These are phyloP conservation scores for Amphipoea oculea DNA, from an alignment of 2,888 invertebrate species.

Conservation along the genomic window DNA sequence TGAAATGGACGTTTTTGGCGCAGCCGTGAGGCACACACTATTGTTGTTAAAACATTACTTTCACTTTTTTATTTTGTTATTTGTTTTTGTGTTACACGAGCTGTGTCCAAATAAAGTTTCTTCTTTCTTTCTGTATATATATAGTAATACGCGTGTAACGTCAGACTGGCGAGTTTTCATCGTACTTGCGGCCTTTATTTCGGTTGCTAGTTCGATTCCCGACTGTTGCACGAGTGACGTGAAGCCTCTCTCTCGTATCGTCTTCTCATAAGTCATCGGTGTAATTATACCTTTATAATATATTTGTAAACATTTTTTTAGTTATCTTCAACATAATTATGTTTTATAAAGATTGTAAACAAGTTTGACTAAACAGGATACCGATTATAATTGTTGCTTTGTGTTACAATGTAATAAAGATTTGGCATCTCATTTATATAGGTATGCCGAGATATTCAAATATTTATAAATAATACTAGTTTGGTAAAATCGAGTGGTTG, in stretches of 20 bases:
- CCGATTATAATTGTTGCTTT: not conserved
- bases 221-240: not conserved
- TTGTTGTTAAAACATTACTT: no score
- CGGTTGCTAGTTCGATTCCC: not conserved
- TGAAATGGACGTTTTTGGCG: no score
- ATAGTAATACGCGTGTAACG: not conserved
- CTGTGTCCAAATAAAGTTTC: no score
- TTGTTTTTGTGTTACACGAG: no score
- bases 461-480: constrained; percentile 14
- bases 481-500: constrained; percentile 2
- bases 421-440: not conserved
- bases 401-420: not conserved
- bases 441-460: not conserved
- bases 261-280: no score
- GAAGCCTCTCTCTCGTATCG: not conserved
- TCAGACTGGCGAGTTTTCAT: not conserved
- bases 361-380: not conserved
- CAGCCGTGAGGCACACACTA: no score
- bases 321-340: not conserved
- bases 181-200: no score
- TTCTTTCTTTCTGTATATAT: not conserved
- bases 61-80: no score
- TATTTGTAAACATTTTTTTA: not conserved
- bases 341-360: not conserved
- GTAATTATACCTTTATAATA: no score